These are phyloP conservation scores for Tuta absoluta DNA, from an alignment of 2,888 invertebrate species.

Conservation along the genomic window DNA sequence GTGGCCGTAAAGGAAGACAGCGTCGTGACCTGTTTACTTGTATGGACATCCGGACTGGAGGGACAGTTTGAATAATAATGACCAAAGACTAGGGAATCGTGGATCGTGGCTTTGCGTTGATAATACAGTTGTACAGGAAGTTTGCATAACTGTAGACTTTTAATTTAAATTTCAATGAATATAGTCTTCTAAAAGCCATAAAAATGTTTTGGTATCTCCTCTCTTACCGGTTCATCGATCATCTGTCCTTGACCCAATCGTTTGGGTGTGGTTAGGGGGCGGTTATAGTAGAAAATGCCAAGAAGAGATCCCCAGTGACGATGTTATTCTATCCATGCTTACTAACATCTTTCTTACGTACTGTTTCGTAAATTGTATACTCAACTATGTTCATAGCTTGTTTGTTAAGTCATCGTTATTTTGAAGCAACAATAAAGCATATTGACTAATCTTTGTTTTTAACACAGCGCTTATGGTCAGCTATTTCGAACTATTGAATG, in stretches of 20 bases:
- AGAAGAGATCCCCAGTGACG: no score
- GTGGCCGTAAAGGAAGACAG: conserved; percentile 17
- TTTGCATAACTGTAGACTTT: not conserved
- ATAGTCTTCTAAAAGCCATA: no score
- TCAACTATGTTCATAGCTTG: not conserved
- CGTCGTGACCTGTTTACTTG: conserved; percentile 28
- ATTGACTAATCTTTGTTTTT: not conserved
- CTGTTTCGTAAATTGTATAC: no score
- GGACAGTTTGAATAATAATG: conserved; percentile 13
- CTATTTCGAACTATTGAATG: not conserved
- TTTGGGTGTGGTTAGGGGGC: no score
- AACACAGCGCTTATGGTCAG: not conserved
- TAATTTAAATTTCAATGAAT: not conserved
- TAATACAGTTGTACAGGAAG: conserved; percentile 7
- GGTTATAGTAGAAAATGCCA: no score
- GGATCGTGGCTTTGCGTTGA: not conserved
- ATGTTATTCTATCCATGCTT: no score
- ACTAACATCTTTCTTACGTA: no score
- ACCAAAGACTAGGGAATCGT: not conserved
- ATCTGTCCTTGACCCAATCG: no score
- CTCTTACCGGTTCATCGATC: no score
- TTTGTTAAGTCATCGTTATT: conserved; percentile 8
- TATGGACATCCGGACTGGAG: conserved; percentile 29
- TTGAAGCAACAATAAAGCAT: not conserved
- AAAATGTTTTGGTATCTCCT: no score